Evolutionary conservation across 2,113 vertebrate genomes (phyloP).

Genomic region (Caranx ignobilis): DNA sequence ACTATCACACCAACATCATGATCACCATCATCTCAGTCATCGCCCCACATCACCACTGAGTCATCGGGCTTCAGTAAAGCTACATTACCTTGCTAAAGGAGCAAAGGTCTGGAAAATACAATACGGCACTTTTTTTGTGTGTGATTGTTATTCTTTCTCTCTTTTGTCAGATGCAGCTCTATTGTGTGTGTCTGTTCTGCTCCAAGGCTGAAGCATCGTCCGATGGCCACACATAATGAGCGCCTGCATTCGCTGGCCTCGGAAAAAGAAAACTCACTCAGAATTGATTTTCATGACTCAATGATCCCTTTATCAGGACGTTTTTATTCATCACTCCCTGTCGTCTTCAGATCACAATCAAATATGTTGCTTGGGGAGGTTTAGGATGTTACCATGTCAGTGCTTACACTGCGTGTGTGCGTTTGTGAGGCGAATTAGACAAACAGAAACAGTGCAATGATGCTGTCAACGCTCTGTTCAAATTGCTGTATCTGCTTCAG

Average conservation of each 20-base stretch:
- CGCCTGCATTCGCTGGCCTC: conserved; percentile 62
- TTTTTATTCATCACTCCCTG: conserved; percentile 65
- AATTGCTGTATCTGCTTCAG: conserved; percentile 48
- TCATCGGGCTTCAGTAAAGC: conserved; percentile 48
- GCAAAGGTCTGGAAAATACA: conserved; percentile 41
- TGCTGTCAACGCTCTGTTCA: conserved; percentile 52
- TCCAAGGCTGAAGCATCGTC: conserved; percentile 60
- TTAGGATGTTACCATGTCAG: conserved; percentile 28
- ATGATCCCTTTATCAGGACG: conserved; percentile 68
- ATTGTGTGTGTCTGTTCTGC: conserved; percentile 64
- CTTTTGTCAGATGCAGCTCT: conserved; percentile 57
- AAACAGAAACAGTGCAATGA: conserved; percentile 50
- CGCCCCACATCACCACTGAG: background rate
- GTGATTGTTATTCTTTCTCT: conserved; percentile 48
- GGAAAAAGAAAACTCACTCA: conserved; percentile 57
- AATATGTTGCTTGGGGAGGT: conserved; percentile 65
- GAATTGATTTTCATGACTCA: conserved; percentile 74
- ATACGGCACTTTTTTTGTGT: conserved; percentile 53
- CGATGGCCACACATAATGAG: conserved; percentile 70
- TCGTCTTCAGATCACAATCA: conserved; percentile 67
- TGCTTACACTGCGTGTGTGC: conserved; percentile 7
- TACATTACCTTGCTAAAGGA: conserved; percentile 29
- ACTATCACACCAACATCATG: conserved; percentile 5
- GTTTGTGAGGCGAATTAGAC: conserved; percentile 47
- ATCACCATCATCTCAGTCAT: background rate